These are phyloP conservation scores for Gandaritis pyraliata DNA, from an alignment of 2,888 invertebrate species.

Conservation along the genomic window DNA sequence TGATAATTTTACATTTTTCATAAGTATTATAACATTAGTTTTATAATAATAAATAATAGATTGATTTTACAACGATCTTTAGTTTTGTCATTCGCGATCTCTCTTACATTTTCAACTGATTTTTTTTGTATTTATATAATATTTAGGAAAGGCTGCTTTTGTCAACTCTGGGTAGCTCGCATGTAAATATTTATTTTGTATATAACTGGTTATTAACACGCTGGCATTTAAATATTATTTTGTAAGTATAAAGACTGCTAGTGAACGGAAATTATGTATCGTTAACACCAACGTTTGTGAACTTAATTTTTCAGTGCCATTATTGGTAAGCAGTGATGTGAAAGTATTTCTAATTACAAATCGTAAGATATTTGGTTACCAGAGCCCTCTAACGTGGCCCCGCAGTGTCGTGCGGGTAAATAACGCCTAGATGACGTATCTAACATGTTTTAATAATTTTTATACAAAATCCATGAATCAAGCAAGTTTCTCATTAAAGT, in stretches of 20 bases:
- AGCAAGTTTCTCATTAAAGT: background rate
- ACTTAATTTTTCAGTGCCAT: conserved; percentile 30
- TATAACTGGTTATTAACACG: conserved; percentile 47
- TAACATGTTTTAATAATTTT: background rate
- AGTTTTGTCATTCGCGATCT: conserved; percentile 59
- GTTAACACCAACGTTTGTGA: conserved; percentile 30
- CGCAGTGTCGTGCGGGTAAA: conserved; percentile 2
- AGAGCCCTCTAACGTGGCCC: conserved; percentile 4
- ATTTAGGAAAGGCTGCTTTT: conserved; percentile 49
- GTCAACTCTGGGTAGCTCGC: conserved; percentile 40
- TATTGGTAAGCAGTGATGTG: conserved; percentile 15
- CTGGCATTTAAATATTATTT: conserved; percentile 43
- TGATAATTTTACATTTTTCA: conserved; percentile 43
- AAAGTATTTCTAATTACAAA: conserved; percentile 14
- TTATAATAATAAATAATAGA: conserved; percentile 50
- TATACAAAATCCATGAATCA: background rate
- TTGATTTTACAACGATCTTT: conserved; percentile 59
- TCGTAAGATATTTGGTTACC: conserved; percentile 26
- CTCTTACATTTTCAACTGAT: conserved; percentile 72
- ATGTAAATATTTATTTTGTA: conserved; percentile 57
- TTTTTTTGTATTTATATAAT: conserved; percentile 50
- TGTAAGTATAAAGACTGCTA: conserved; percentile 49
- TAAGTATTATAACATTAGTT: conserved; percentile 54
- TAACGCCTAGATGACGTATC: conserved; percentile 1
- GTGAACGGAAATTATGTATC: conserved; percentile 34